Conservation (phyloP, 2,888 invertebrate species). For the Acrobasis suavella region DNA sequence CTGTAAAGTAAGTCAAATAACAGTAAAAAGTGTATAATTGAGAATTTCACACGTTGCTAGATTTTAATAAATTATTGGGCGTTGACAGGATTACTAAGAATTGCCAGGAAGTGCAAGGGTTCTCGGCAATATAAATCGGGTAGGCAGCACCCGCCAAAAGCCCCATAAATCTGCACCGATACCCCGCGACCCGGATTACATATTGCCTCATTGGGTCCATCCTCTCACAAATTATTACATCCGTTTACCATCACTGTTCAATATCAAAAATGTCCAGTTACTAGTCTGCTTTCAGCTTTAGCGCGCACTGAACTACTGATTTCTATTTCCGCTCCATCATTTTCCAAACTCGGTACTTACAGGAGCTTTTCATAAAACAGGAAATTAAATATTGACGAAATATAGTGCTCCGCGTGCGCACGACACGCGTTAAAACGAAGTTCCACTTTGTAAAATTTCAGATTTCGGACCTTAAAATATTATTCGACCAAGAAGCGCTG, state of each 20-base stretch:
- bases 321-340: conserved; percentile 61
- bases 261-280: conserved; percentile 3
- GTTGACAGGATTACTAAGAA: conserved; percentile 21
- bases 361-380: conserved; percentile 54
- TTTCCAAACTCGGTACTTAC: conserved; percentile 44
- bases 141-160: conserved; percentile 22
- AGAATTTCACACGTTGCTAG: not conserved
- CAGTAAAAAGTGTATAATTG: too few species aligned
- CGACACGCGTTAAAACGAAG: conserved; percentile 32
- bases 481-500: conserved; percentile 10
- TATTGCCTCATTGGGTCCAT: conserved; percentile 24
- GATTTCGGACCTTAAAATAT: conserved; percentile 8
- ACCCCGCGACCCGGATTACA: conserved; percentile 21
- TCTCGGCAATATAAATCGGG: conserved; percentile 25
- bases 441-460: conserved; percentile 8
- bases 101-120: conserved; percentile 26
- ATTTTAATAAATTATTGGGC: not conserved
- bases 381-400: conserved; percentile 66
- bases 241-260: conserved; percentile 8
- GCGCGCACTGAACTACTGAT: conserved; percentile 32
- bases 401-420: conserved; percentile 39
- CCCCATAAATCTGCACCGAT: conserved; percentile 31
- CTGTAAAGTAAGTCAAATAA: too few species aligned
- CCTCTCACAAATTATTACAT: conserved; percentile 18
- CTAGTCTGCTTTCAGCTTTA: conserved; percentile 29